phyloP scores from a whole-genome alignment of 2,797 vertebrate species.

The Eospalax fontanierii region DNA sequence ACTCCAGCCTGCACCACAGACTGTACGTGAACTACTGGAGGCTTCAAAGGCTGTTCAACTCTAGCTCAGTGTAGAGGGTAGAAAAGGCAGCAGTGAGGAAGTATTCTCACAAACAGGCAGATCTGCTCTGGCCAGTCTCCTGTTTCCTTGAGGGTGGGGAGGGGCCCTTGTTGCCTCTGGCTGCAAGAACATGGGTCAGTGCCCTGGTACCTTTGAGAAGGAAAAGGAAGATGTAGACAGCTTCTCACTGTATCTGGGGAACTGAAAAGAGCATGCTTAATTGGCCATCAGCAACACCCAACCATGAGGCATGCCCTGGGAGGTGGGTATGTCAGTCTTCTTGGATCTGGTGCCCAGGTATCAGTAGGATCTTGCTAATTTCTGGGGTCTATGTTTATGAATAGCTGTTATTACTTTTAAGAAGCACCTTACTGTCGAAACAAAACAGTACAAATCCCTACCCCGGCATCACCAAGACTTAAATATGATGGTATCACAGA shows the following conservation, averaged over 20 bases:
- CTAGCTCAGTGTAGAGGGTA: background rate
- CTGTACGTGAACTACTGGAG: background rate
- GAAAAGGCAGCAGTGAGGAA: background rate
- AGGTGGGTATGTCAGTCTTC: background rate
- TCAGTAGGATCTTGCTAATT: background rate
- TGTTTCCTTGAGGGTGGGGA: background rate
- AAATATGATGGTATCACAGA: background rate
- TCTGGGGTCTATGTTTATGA: background rate
- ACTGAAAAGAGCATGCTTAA: background rate
- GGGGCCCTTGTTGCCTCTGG: too few relatives aligned
- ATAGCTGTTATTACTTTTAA: background rate
- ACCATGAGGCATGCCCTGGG: background rate
- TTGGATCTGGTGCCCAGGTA: background rate
- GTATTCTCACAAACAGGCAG: background rate
- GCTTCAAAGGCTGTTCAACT: background rate
- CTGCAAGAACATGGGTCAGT: background rate
- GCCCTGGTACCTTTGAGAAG: background rate
- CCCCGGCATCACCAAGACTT: too few relatives aligned
- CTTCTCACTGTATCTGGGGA: background rate
- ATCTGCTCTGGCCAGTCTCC: background rate
- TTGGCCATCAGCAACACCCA: background rate
- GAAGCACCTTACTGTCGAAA: background rate
- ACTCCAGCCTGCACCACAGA: background rate
- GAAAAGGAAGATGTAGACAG: background rate
- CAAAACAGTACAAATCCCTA: background rate